A percentile compares a stretch with the other conserved stretches of the same genome.
Evolutionary conservation across 2,797 vertebrate species (phyloP).

Genomic region (Rhinella marina): DNA sequence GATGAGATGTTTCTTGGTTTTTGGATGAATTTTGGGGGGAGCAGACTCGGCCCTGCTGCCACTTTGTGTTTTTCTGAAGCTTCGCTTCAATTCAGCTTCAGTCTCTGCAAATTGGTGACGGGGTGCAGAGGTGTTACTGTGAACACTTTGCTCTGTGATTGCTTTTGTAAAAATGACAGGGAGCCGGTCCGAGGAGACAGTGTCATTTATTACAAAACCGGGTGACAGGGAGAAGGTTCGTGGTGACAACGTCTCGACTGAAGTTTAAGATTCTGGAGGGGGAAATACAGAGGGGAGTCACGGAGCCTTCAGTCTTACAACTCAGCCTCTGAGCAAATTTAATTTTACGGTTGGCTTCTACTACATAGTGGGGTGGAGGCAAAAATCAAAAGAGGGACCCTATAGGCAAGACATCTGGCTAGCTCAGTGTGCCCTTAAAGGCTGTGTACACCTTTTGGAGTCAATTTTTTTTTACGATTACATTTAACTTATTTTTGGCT

Average conservation of each 20-base stretch:
- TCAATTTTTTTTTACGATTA: too few species aligned
- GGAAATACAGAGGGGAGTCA: not conserved
- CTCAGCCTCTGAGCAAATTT: not conserved
- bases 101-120: not conserved
- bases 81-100: not conserved
- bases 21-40: not conserved
- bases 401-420: not conserved
- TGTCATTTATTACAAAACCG: not conserved
- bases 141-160: not conserved
- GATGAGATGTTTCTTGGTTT: too few species aligned
- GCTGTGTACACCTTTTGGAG: too few species aligned
- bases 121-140: not conserved
- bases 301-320: not conserved
- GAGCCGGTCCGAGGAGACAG: not conserved
- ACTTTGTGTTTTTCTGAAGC: not conserved
- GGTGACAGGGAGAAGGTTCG: not conserved
- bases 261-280: not conserved
- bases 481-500: too few species aligned
- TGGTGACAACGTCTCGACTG: not conserved
- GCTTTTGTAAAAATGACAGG: constrained; percentile 12
- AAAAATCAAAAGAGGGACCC: not conserved
- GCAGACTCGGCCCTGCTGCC: not conserved
- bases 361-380: not conserved
- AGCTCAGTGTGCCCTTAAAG: not conserved
- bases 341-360: not conserved